phyloP scores from a whole-genome alignment of 2,797 vertebrate species.

The Heterohyrax brucei region DNA sequence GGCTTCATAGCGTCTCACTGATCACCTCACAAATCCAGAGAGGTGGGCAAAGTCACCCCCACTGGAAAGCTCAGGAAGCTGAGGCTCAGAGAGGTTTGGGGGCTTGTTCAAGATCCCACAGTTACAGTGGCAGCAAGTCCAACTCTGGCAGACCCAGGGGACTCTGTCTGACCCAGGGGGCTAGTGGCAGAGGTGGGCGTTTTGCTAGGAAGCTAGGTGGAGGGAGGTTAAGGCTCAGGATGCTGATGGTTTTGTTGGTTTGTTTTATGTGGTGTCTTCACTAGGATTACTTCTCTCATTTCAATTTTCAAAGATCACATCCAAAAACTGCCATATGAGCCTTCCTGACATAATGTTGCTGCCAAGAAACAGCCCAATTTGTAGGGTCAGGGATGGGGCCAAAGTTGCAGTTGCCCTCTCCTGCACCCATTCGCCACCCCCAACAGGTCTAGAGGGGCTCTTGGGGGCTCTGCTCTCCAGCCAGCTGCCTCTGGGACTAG shows the following conservation, averaged over 20 bases:
- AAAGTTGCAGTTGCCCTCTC: fast-evolving
- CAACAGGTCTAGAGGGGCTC: not conserved
- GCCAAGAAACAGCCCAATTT: not conserved
- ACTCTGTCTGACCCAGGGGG: not conserved
- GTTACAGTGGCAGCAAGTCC: not conserved
- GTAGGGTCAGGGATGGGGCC: too few species aligned
- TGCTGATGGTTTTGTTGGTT: not conserved
- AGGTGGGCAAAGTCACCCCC: not conserved
- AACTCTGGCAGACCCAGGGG: not conserved
- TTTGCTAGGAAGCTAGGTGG: fast-evolving
- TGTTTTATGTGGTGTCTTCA: not conserved
- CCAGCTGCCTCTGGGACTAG: not conserved
- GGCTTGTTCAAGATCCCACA: not conserved
- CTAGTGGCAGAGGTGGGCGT: not conserved
- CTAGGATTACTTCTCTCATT: not conserved
- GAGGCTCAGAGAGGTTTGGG: not conserved
- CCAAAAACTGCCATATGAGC: not conserved
- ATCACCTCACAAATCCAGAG: not conserved
- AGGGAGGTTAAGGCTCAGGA: too few species aligned
- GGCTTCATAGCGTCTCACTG: not conserved
- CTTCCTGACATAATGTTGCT: not conserved
- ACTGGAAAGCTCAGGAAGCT: fast-evolving
- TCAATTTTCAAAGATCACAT: constrained; percentile 50
- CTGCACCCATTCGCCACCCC: not conserved
- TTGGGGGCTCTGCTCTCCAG: not conserved